Evolutionary conservation across 1,140 invertebrate species (phyloP), one percentile per base, ranked within the genome.

Genomic region (Maconellicoccus hirsutus): DNA sequence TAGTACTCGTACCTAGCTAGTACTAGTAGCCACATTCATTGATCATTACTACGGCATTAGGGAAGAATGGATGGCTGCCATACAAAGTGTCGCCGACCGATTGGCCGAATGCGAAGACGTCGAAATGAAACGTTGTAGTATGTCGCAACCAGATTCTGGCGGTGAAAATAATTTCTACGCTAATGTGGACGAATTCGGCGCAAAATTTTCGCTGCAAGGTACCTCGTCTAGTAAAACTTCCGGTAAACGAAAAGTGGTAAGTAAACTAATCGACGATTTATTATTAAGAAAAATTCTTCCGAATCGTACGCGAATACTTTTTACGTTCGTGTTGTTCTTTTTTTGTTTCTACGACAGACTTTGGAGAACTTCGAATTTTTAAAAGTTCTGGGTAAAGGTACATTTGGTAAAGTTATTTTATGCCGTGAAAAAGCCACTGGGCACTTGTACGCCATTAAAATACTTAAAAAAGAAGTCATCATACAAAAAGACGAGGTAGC

Each of bases 381-480:
- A 69, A 98, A 98, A 86, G 92, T 99, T 73, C 84, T 99, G 52
- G 98, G 96, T 0, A 98, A 98, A 83, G 98, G 98, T 72, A 99
- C 96, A 1, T 99, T 99, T 83, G 98, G 98, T 72, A 99, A 99
- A 85, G 98, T 99, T 39, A 98, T 99, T 78, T 82, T 99, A 74
- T 98, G 94, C 77, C 86, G 94, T 76, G 97, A 99, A 81, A 98
- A 98, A 82, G 85, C 89, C 69, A 96, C 95, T 0, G 87, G 86
- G 75, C 89, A 92, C 78, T 83, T 99, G 70, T 99, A 95, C 82
- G 98, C 98, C 72, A 98, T 99, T 78, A 99, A 99, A 86, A 98
- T 99, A 77, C 83, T 99, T 73, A 96, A 98, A 80, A 99, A 99
- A 82, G 91, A 98, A 83, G 93, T 98, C 42, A 98, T 99, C 75